phyloP scores from a whole-genome alignment of 2,113 vertebrate genomes.

The Emydura subglobosa region DNA sequence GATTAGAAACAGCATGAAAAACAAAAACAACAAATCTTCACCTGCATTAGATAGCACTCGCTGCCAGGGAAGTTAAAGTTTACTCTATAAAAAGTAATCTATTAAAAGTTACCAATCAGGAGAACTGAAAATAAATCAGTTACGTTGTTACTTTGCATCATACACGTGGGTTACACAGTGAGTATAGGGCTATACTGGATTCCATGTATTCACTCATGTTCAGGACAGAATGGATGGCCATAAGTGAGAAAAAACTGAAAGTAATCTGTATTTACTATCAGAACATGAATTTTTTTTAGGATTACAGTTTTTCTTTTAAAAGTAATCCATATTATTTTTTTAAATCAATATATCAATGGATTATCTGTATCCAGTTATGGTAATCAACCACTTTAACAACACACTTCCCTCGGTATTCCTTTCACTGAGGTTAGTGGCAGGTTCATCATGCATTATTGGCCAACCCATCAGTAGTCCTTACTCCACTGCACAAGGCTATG shows the following conservation, averaged over 20 bases:
- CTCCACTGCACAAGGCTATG: neutral
- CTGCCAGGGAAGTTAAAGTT: neutral
- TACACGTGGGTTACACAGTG: neutral
- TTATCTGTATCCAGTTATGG: slow-evolving; percentile 11
- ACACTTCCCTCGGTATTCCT: slow-evolving; percentile 14
- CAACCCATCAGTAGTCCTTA: slow-evolving; percentile 19
- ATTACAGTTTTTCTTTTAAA: neutral
- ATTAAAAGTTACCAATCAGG: neutral
- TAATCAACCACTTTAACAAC: slow-evolving; percentile 31
- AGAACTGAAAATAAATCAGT: neutral
- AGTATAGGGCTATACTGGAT: slow-evolving; percentile 30
- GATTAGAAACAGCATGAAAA: neutral
- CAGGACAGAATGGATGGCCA: slow-evolving; percentile 11
- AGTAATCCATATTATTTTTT: slow-evolving; percentile 16
- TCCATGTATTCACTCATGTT: neutral
- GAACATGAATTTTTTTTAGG: neutral
- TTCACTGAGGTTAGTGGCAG: slow-evolving; percentile 14
- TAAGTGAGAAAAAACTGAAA: neutral
- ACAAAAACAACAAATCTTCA: neutral
- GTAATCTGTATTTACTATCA: neutral
- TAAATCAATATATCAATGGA: neutral
- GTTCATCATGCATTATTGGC: slow-evolving; percentile 26
- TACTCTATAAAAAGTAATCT: neutral
- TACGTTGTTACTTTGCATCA: neutral
- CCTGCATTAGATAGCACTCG: neutral